These are phyloP conservation scores for Microctonus brassicae DNA, from an alignment of 2,888 invertebrate species.

Conservation along the genomic window DNA sequence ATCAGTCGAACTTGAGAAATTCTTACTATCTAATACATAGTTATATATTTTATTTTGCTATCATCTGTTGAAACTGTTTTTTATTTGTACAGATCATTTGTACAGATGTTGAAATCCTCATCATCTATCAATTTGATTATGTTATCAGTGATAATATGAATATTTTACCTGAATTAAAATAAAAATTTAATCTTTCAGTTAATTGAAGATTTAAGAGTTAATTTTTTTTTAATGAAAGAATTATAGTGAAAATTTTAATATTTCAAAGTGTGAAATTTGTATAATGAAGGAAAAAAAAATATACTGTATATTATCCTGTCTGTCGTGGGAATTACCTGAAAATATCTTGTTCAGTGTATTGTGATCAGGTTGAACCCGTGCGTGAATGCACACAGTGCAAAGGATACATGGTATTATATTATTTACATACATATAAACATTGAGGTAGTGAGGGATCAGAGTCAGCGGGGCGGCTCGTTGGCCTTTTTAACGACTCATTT, in stretches of 20 bases:
- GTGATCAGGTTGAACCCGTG: neutral
- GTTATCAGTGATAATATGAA: no score
- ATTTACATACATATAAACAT: neutral
- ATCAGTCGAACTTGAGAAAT: no score
- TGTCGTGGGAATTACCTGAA: conserved; percentile 25
- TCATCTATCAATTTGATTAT: no score
- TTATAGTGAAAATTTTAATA: neutral
- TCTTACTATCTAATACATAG: no score
- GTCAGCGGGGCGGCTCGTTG: conserved; percentile 55
- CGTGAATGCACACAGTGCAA: conserved; percentile 1
- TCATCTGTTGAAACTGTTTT: no score
- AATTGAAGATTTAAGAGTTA: no score
- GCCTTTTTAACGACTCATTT: conserved; percentile 65
- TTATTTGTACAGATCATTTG: no score
- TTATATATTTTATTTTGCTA: no score
- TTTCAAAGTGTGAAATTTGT: neutral
- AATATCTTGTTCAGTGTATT: conserved; percentile 2
- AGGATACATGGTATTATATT: conserved; percentile 6
- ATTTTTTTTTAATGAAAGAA: neutral
- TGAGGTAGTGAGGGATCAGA: neutral
- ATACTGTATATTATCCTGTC: neutral
- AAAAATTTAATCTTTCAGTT: no score
- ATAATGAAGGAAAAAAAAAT: neutral
- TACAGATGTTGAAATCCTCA: no score
- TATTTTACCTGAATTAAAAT: no score